Evolutionary conservation across 92 coral and sea anemone genomes (phyloP).

Genomic region (Phenganax stokvisi): DNA sequence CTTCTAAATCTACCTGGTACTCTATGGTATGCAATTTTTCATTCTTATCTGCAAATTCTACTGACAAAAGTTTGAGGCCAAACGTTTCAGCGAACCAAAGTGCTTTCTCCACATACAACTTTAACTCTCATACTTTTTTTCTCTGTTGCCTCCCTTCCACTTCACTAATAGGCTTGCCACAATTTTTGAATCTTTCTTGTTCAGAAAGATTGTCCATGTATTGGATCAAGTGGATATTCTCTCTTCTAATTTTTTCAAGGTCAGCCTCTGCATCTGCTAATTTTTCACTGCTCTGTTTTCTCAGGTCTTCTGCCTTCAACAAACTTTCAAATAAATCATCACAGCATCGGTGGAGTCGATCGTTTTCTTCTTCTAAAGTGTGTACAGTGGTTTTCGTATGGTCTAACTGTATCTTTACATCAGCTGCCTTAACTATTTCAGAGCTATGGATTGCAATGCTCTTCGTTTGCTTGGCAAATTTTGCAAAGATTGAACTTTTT

Average conservation of each 20-base stretch:
- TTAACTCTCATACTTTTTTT: not conserved
- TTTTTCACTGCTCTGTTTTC: not conserved
- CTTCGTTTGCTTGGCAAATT: constrained; percentile 16
- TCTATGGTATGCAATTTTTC: constrained; percentile 1
- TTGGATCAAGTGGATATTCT: not conserved
- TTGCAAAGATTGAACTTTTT: constrained; percentile 1
- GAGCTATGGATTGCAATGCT: constrained; percentile 12
- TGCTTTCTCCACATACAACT: not conserved
- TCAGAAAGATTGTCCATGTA: constrained; percentile 11
- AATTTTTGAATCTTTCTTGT: constrained; percentile 12
- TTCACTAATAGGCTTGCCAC: constrained; percentile 6
- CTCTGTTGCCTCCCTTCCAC: constrained; percentile 9
- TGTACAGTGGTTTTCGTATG: not conserved
- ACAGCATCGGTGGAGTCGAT: not conserved
- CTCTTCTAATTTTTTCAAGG: not conserved
- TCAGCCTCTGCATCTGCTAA: constrained; percentile 3
- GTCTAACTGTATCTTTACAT: not conserved
- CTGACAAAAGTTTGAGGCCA: not conserved
- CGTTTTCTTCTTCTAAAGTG: constrained; percentile 10
- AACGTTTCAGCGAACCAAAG: constrained; percentile 12
- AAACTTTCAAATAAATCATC: constrained; percentile 5
- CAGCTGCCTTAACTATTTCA: constrained; percentile 22
- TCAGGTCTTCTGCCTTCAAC: not conserved
- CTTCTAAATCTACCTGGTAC: not conserved
- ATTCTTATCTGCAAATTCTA: not conserved